Evolutionary conservation across 37 sponge, comb jelly and placozoan genomes (phyloP).

Genomic region (Halichondria panicea): DNA sequence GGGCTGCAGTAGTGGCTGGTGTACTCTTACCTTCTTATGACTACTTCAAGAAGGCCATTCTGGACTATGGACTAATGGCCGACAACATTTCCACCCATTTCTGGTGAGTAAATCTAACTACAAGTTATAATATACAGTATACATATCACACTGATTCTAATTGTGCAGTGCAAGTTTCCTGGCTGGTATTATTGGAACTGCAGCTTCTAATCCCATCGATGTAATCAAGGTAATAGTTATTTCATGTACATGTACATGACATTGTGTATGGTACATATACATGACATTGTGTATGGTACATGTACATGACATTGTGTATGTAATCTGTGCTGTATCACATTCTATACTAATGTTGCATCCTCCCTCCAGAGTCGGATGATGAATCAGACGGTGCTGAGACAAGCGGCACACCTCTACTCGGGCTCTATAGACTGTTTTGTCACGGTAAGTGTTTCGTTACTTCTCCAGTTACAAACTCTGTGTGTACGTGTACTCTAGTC

Average conservation of each 20-base stretch:
- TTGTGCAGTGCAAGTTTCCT: constrained; percentile 54
- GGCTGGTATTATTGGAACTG: constrained; percentile 72
- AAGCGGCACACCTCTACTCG: constrained; percentile 46
- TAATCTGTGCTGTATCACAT: no score
- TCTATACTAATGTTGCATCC: not conserved
- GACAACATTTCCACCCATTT: constrained; percentile 67
- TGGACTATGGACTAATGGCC: constrained; percentile 17
- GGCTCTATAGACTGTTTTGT: constrained; percentile 73
- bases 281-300: not conserved
- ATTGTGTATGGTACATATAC: not conserved
- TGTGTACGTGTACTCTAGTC: no score
- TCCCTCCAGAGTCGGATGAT: constrained; percentile 75
- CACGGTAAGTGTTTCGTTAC: constrained; percentile 43
- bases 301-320: not conserved
- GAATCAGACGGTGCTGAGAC: constrained; percentile 66
- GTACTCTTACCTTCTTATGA: constrained; percentile 94
- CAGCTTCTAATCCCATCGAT: constrained; percentile 86
- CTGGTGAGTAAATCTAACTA: constrained; percentile 25
- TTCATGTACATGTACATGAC: not conserved
- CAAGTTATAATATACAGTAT: not conserved
- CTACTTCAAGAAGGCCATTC: constrained; percentile 65
- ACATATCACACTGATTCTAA: not conserved
- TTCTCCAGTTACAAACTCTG: not conserved
- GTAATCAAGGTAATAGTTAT: constrained; percentile 72
- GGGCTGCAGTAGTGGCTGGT: constrained; percentile 92